Base-by-base conservation (phyloP, 2,797 vertebrate species). In the Microchirus variegatus region DNA sequence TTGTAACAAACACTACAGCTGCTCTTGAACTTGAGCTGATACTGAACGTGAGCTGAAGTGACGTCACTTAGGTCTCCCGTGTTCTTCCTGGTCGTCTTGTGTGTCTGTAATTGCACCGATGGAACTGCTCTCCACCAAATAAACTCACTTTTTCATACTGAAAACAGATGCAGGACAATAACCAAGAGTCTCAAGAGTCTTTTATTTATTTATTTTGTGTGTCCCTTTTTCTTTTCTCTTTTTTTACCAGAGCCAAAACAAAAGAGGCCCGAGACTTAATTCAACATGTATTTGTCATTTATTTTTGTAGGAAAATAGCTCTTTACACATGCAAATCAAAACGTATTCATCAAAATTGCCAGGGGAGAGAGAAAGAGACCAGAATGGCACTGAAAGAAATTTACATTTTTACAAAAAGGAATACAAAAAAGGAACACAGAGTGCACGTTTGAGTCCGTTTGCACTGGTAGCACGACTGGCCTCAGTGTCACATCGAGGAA, bases 231-330 rank as follows among this genome's bases (percentile, higher is more conserved):
- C n/a, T n/a, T n/a, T n/a, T n/a, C n/a, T n/a, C n/a, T n/a, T n/a
- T 51, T 37, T 38, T 48, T 38, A 52, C 0, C n/a, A n/a, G 10
- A 40, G n/a, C 11, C 15, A 41, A 59, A 40, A 78, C 12, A 75
- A 77, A 70, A 63, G 55, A 85, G 7, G 47, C 53, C 54, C 10
- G 19, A 67, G 35, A 48, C 9, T 55, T 70, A 10, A 53, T 53
- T 88, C 62, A 64, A 44, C 59, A 41, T 51, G 55, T 56, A 79
- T 86, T 81, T 89, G 56, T 70, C 36, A 49, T 87, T 89, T 86
- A 79, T 89, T 58, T 40, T 90, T 78, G 70, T 93, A 93, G 57
- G 63, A 93, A 94, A 94, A 92, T 93, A 93, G 53, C 53, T 81
- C 66, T 85, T 77, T 89, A 79, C 70, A 89, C 91, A 92, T 94